phyloP scores from a whole-genome alignment of 2,797 vertebrate species.

The Sebastes steindachneri region DNA sequence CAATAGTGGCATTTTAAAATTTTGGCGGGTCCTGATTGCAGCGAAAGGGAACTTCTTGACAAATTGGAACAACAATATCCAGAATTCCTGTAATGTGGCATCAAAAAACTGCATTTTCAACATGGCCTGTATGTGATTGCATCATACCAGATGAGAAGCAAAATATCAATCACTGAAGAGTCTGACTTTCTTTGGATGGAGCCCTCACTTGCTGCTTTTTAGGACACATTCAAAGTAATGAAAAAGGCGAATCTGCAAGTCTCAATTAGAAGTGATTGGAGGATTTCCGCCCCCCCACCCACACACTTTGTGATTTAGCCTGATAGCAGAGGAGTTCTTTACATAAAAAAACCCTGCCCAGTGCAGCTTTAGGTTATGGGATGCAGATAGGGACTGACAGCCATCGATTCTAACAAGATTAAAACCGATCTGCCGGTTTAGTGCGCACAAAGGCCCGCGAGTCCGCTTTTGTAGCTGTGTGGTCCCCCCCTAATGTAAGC shows the following conservation, averaged over 20 bases:
- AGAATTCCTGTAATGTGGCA: background rate
- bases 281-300: background rate
- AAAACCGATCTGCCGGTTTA: conserved; percentile 57
- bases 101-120: background rate
- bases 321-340: conserved; percentile 18
- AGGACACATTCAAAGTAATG: background rate
- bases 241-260: conserved; percentile 1
- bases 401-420: conserved; percentile 74
- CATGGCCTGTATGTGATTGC: background rate
- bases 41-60: background rate
- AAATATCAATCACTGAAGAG: background rate
- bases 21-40: background rate
- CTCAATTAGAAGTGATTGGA: conserved; percentile 21
- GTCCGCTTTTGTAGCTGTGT: conserved; percentile 64
- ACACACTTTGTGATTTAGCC: background rate
- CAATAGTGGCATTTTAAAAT: background rate
- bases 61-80: background rate
- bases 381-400: conserved; percentile 62
- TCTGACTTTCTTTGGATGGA: background rate
- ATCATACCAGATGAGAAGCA: background rate
- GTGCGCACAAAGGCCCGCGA: conserved; percentile 34
- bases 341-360: conserved; percentile 9
- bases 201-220: background rate
- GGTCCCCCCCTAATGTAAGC: conserved; percentile 58
- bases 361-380: conserved; percentile 38